Conservation (phyloP, 37 sponge, comb jelly and placozoan species). For the Cliona cf. orientalis region DNA sequence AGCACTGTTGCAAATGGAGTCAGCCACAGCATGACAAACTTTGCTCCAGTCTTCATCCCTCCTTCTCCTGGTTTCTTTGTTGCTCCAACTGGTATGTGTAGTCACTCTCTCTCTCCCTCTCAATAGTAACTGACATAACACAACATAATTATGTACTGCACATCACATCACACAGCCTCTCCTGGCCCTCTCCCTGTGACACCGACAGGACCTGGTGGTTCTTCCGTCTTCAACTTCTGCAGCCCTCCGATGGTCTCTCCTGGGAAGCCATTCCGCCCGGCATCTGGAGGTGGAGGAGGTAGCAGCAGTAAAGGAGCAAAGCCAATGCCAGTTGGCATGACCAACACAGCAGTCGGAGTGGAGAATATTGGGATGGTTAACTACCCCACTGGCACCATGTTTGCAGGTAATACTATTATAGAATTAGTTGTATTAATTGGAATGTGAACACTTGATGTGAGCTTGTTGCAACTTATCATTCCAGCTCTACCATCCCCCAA, state of each 20-base stretch:
- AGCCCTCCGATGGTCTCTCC: slow-evolving; percentile 42
- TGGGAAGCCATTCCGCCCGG: slow-evolving; percentile 4
- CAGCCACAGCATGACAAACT: neutral
- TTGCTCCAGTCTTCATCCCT: slow-evolving; percentile 35
- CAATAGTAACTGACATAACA: too few species aligned
- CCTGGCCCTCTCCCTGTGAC: slow-evolving; percentile 54
- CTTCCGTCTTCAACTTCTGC: slow-evolving; percentile 37
- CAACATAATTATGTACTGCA: too few species aligned
- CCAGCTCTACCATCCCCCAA: slow-evolving; percentile 41
- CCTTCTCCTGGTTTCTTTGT: slow-evolving; percentile 61
- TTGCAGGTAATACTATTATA: slow-evolving; percentile 13
- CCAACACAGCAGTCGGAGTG: neutral
- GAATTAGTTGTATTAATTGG: neutral
- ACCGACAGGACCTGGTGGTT: slow-evolving; percentile 50
- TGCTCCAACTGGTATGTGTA: slow-evolving; percentile 35
- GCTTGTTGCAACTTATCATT: neutral
- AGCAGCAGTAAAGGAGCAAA: slow-evolving; percentile 1
- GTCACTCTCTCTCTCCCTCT: neutral
- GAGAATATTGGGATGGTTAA: slow-evolving; percentile 1
- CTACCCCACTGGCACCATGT: slow-evolving; percentile 23
- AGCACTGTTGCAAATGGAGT: slow-evolving; percentile 10
- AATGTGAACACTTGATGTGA: neutral
- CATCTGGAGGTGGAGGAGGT: neutral
- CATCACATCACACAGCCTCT: too few species aligned
- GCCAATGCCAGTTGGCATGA: neutral